These are phyloP conservation scores for Dendrolimus houi DNA, from an alignment of 2,888 invertebrate genomes.

Conservation along the genomic window DNA sequence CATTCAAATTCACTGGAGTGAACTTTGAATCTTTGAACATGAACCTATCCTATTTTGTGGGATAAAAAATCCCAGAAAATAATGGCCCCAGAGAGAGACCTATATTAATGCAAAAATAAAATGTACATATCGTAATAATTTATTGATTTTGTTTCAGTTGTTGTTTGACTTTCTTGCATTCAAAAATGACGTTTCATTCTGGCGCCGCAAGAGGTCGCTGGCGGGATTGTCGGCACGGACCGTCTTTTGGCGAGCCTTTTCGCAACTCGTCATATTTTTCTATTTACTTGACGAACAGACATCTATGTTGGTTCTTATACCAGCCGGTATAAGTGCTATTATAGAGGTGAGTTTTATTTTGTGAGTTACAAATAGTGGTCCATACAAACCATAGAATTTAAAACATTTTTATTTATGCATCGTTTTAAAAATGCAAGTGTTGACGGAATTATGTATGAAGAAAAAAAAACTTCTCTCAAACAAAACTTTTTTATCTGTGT, in stretches of 20 bases:
- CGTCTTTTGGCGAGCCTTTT: conserved; percentile 95
- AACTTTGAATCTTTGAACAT: no score
- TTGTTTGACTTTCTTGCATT: conserved; percentile 97
- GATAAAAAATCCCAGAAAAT: no score
- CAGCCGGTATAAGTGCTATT: conserved; percentile 88
- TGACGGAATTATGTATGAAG: no score
- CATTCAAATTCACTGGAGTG: no score
- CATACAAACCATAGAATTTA: neutral
- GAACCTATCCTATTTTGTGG: no score
- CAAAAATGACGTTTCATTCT: conserved; percentile 97
- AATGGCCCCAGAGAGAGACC: no score
- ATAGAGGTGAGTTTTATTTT: conserved; percentile 84
- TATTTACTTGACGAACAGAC: conserved; percentile 95
- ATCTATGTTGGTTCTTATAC: conserved; percentile 90
- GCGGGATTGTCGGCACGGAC: conserved; percentile 93
- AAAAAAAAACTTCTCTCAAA: no score
- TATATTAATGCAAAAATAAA: no score
- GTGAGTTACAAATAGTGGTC: neutral
- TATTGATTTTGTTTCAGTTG: conserved; percentile 77
- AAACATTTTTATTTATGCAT: no score
- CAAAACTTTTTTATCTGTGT: no score
- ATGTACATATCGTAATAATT: no score
- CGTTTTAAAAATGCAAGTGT: no score
- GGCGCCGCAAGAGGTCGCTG: conserved; percentile 90
- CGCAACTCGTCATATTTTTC: conserved; percentile 92